Percentiles rank a stretch among this genome's conserved stretches.
Conservation (phyloP, 2,888 invertebrate species). For the Malachius bipustulatus region DNA sequence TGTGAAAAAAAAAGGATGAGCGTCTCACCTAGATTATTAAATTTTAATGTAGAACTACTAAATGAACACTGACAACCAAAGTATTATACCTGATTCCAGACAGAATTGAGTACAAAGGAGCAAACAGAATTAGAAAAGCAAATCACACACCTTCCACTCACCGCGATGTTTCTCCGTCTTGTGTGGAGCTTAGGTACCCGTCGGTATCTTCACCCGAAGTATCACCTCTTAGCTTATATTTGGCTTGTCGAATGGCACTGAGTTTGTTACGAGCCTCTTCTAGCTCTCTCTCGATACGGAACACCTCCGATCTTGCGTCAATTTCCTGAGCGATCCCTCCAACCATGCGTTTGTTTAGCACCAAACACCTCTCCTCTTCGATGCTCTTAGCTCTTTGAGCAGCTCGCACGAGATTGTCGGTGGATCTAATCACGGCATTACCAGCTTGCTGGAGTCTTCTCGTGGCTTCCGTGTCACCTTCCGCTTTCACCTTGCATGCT, state of each 20-base stretch:
- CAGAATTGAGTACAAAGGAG: conserved; percentile 1
- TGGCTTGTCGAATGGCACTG: conserved; percentile 84
- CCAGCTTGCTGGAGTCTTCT: conserved; percentile 86
- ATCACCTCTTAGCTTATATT: conserved; percentile 66
- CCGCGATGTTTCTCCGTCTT: conserved; percentile 35
- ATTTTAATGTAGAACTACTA: no score
- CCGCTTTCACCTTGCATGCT: conserved; percentile 98
- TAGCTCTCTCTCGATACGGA: conserved; percentile 87
- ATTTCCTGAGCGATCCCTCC: conserved; percentile 96
- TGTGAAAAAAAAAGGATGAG: no score
- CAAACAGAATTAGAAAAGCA: conserved; percentile 12
- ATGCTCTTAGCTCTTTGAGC: conserved; percentile 86
- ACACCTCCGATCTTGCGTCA: conserved; percentile 76
- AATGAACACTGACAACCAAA: no score
- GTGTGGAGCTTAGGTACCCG: conserved; percentile 36
- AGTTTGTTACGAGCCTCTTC: conserved; percentile 85
- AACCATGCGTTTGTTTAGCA: conserved; percentile 87
- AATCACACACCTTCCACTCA: conserved; percentile 36
- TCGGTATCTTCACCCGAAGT: conserved; percentile 57
- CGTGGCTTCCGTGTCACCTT: conserved; percentile 88
- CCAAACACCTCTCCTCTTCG: conserved; percentile 82
- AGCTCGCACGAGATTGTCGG: conserved; percentile 91
- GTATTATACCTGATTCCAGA: no score
- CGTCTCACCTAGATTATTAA: no score
- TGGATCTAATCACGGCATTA: conserved; percentile 93